Evolutionary conservation across 2,888 invertebrate genomes (phyloP).

Genomic region (Melieria picta): DNA sequence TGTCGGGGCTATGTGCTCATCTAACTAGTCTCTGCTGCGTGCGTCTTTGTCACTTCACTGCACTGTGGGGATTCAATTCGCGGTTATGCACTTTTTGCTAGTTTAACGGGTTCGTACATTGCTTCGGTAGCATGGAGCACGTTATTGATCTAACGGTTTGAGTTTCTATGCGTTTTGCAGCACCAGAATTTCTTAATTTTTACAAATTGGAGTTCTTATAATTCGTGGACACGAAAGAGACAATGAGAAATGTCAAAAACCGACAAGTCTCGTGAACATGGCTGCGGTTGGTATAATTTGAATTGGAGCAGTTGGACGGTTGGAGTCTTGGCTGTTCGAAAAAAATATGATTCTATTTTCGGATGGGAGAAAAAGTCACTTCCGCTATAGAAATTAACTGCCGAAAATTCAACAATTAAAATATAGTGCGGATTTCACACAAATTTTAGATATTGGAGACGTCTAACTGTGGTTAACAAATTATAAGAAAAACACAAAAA

Average conservation of each 20-base stretch:
- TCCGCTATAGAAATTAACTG: too few species aligned
- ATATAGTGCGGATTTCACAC: too few species aligned
- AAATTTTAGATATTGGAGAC: too few species aligned
- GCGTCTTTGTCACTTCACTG: background rate
- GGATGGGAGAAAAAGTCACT: too few species aligned
- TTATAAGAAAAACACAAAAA: too few species aligned
- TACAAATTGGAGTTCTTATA: conserved; percentile 5
- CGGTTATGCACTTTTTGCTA: background rate
- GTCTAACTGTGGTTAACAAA: too few species aligned
- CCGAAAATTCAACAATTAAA: too few species aligned
- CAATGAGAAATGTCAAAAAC: conserved; percentile 18
- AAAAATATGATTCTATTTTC: too few species aligned
- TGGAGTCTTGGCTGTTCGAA: background rate
- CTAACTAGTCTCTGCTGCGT: conserved; percentile 8
- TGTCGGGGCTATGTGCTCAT: conserved; percentile 10
- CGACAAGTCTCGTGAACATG: background rate
- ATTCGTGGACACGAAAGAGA: conserved; percentile 11
- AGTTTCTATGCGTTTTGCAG: too few species aligned
- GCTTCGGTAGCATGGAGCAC: too few species aligned
- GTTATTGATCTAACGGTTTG: too few species aligned
- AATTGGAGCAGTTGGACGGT: too few species aligned
- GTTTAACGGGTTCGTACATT: background rate
- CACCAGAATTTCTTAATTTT: conserved; percentile 15
- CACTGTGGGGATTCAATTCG: background rate
- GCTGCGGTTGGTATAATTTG: conserved; percentile 7